Conservation (phyloP, 92 coral and sea anemone species). For the Epizoanthus illoricatus region DNA sequence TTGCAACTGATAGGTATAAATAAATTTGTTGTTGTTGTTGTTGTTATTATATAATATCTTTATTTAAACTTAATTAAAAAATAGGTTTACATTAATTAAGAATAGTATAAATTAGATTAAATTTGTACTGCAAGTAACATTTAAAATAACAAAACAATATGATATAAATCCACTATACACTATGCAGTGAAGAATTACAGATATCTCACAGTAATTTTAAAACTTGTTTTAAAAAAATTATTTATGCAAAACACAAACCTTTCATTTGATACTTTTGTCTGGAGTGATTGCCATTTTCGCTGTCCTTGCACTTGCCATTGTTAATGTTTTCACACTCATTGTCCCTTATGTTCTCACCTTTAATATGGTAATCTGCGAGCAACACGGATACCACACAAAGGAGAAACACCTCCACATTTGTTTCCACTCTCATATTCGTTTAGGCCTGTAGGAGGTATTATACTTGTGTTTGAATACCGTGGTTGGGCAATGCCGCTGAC, state of each 20-base stretch:
- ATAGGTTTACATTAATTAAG: too few relatives aligned
- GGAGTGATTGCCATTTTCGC: constrained; percentile 37
- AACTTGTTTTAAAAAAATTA: not conserved
- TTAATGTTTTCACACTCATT: constrained; percentile 41
- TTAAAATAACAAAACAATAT: too few relatives aligned
- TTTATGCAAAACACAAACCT: constrained; percentile 41
- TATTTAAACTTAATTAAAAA: too few relatives aligned
- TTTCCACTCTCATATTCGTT: not conserved
- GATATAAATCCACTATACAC: not conserved
- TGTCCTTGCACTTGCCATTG: not conserved
- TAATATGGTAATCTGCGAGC: not conserved
- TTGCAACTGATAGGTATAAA: too few relatives aligned
- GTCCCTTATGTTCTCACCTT: constrained; percentile 19
- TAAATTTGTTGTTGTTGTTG: too few relatives aligned
- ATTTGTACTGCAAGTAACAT: too few relatives aligned
- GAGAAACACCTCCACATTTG: not conserved
- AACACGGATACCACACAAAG: constrained; percentile 13
- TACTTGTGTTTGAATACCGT: not conserved
- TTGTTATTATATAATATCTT: too few relatives aligned
- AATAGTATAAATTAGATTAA: too few relatives aligned
- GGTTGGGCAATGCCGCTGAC: not conserved
- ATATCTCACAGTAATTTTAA: not conserved
- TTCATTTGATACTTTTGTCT: constrained; percentile 58
- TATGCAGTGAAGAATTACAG: not conserved
- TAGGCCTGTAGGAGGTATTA: not conserved